Base-by-base conservation (phyloP, 2,113 vertebrate species). In the Tychaedon coryphoeus region DNA sequence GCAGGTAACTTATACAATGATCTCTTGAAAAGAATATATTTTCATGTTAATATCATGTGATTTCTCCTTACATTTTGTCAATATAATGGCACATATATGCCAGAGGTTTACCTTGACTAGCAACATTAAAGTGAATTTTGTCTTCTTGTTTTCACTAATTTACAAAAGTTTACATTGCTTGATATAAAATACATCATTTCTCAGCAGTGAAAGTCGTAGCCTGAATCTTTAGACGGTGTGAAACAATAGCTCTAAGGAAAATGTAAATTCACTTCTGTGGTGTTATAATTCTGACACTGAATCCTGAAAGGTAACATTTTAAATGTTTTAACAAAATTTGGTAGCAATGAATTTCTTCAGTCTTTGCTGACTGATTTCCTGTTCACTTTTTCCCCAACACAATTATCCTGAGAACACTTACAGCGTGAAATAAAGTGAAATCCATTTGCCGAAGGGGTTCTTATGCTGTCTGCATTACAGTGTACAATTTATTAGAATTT, bases 201-300 rank as follows among this genome's bases (percentile, higher is more conserved):
- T 93, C 56, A 95, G 75, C 66, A 92, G 87, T 70, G 93, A 93
- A 96, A 96, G 90, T 92, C 81, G 79, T 79, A 95, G 87, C 70
- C 58, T 92, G 90, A 88, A 69, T 93, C 87, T 95, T 94, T 87
- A 96, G 92, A 91, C 66, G 70, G 94, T 95, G 94, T 96, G 95
- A 95, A 96, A 97, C 93, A 97, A 96, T 93, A 97, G 95, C 94
- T 97, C 92, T 94, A 95, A 97, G 96, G 87, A 83, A 97, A 97
- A 94, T 97, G 96, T 95, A 94, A 95, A 97, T 95, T 93, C 84
- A 87, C 88, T 95, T 95, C 93, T 91, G 93, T 94, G 87, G 89
- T 95, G 93, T 90, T 92, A 87, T 22, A 90, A 85, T 91, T 95
- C 81, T 93, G 93, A 87, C 95, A 93, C 74, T 82, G 71, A 93